Base-by-base conservation (phyloP, 1,140 invertebrate species). In the Atopsyche davidsoni region DNA sequence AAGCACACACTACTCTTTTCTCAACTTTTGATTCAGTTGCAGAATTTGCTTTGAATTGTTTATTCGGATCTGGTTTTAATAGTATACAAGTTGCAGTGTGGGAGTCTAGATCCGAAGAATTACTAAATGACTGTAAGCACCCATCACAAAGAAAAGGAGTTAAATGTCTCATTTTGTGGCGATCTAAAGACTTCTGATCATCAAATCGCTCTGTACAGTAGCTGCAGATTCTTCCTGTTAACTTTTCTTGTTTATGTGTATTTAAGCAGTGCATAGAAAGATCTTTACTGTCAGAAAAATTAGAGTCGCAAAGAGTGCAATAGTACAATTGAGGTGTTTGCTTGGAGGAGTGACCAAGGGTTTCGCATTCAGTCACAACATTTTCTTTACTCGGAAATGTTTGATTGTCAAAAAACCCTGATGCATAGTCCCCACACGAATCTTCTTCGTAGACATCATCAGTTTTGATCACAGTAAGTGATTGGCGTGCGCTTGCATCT, bases 131-230 rank as follows among this genome's bases (percentile, higher is more conserved):
- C 49, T 66, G 64, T 69, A 70, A 72, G 21, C 72, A 74, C 22
- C 66, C 65, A 45, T 71, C 63, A 59, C 72, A 74, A 25, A 74
- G 52, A 54, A 60, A 70, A 21, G 69, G 69, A 46, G 62, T 67
- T 34, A 69, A 22, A 50, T 74, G 71, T 24, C 66, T 59, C 40
- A 68, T 72, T 49, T 67, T 64, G 46, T 74, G 72, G 34, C 63
- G 42, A 6, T 71, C 63, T 22, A 74, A 51, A 1, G 67, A 66
- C 31, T 65, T 59, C 31, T 71, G 70, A 56, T 72, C 69, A 13
- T 71, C 64, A 58, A 72, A 72, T 49, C 67, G 69, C 28, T 70
- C 69, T 59, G 67, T 62, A 43, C 72, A 74, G 60, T 70, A 71
- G 38, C 70, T 65, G 60, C 72, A 74, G 50, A 65, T 62, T 44